phyloP scores from a whole-genome alignment of 1,140 invertebrate species.

The Panagrolaimus sp. region DNA sequence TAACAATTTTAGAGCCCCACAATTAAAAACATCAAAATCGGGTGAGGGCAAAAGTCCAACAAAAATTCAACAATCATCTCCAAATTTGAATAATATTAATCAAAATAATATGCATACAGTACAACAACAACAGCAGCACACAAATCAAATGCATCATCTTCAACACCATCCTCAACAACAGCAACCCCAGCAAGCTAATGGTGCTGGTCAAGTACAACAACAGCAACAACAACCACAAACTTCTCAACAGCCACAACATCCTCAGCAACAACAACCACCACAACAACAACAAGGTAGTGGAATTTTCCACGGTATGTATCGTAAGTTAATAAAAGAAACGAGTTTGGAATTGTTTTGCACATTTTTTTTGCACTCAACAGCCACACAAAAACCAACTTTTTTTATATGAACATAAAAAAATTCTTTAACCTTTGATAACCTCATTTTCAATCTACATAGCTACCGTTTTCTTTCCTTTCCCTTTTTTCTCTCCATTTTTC shows the following conservation, averaged over 20 bases:
- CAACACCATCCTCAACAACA: not conserved
- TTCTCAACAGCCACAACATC: not conserved
- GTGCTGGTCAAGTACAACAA: not conserved
- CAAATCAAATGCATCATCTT: not conserved
- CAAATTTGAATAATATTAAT: too few species aligned
- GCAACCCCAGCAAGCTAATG: not conserved
- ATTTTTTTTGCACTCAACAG: too few species aligned
- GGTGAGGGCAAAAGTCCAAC: not conserved
- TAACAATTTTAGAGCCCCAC: not conserved
- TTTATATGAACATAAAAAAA: too few species aligned
- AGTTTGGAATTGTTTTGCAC: too few species aligned
- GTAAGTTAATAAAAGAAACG: not conserved
- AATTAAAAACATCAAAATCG: not conserved
- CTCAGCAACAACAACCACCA: not conserved
- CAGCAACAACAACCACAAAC: not conserved
- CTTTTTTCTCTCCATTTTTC: too few species aligned
- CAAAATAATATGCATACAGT: too few species aligned
- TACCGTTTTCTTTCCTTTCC: too few species aligned
- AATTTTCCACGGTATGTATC: not conserved
- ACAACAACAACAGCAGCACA: too few species aligned
- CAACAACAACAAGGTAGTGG: constrained; percentile 1
- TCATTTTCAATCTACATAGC: too few species aligned
- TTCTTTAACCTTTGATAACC: too few species aligned
- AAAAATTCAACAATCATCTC: not conserved
- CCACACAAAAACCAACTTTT: too few species aligned